phyloP scores from a whole-genome alignment of 2,113 vertebrate species.

The Antechinus stuartii region DNA sequence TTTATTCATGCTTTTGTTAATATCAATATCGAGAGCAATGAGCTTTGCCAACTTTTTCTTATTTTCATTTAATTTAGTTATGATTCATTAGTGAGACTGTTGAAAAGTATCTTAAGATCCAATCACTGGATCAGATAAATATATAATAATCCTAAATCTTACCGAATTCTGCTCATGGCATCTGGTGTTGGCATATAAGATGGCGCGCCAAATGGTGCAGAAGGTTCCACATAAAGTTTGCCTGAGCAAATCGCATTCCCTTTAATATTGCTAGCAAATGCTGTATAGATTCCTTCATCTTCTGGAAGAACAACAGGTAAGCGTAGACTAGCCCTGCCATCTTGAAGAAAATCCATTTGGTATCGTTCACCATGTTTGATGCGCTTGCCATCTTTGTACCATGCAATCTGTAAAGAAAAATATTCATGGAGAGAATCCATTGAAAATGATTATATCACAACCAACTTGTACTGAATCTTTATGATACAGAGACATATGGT shows the following conservation, averaged over 20 bases:
- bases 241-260: slow-evolving; percentile 97
- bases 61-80: not conserved
- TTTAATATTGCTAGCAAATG: slow-evolving; percentile 93
- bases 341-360: slow-evolving; percentile 93
- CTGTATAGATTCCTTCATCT: slow-evolving; percentile 98
- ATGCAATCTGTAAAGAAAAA: slow-evolving; percentile 89
- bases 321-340: slow-evolving; percentile 94
- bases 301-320: slow-evolving; percentile 93
- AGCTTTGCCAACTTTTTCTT: not conserved
- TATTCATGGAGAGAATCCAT: slow-evolving; percentile 38
- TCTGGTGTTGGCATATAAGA: slow-evolving; percentile 93
- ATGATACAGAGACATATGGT: not conserved
- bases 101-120: slow-evolving; percentile 17
- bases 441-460: not conserved
- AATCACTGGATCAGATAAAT: slow-evolving; percentile 2
- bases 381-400: slow-evolving; percentile 98
- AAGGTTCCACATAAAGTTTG: slow-evolving; percentile 95
- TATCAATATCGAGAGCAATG: not conserved
- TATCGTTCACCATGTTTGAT: slow-evolving; percentile 90
- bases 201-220: slow-evolving; percentile 87
- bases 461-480: not conserved
- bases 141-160: slow-evolving; percentile 23
- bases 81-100: not conserved
- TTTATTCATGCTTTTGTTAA: not conserved
- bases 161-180: slow-evolving; percentile 94